These are phyloP conservation scores for Cyphomyrus discorhynchus DNA, from an alignment of 2,113 vertebrate species.

Conservation along the genomic window DNA sequence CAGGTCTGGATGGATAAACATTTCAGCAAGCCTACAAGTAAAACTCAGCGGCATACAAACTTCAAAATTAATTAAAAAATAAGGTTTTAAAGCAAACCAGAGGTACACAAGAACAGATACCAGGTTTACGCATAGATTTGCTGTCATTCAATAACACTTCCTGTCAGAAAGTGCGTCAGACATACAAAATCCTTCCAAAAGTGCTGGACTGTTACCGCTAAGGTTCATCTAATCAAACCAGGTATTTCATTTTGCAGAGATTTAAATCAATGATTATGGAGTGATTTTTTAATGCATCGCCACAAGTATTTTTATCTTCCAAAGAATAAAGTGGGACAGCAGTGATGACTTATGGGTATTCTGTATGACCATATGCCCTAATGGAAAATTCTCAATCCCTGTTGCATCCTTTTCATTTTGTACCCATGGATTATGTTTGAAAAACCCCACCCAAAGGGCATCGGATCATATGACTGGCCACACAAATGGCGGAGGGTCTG, in stretches of 20 bases:
- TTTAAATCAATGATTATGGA: neutral
- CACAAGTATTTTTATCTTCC: neutral
- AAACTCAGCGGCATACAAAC: neutral
- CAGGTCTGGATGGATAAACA: neutral
- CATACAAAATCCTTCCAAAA: neutral
- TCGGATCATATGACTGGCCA: neutral
- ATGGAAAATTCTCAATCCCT: neutral
- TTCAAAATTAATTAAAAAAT: neutral
- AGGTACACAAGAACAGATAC: neutral
- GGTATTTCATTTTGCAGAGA: neutral
- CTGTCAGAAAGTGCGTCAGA: neutral
- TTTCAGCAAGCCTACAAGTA: neutral
- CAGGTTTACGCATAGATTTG: neutral
- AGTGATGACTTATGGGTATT: neutral
- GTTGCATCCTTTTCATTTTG: neutral
- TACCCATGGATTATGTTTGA: neutral
- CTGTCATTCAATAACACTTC: neutral
- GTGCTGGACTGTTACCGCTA: neutral
- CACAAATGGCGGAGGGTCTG: neutral
- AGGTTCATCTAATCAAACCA: neutral
- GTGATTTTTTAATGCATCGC: neutral
- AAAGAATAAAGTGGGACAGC: neutral
- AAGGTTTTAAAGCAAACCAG: neutral
- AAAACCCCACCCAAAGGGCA: neutral
- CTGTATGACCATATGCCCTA: neutral